phyloP scores from a whole-genome alignment of 2,797 vertebrate genomes.

The Enteromius thamalakanensis region DNA sequence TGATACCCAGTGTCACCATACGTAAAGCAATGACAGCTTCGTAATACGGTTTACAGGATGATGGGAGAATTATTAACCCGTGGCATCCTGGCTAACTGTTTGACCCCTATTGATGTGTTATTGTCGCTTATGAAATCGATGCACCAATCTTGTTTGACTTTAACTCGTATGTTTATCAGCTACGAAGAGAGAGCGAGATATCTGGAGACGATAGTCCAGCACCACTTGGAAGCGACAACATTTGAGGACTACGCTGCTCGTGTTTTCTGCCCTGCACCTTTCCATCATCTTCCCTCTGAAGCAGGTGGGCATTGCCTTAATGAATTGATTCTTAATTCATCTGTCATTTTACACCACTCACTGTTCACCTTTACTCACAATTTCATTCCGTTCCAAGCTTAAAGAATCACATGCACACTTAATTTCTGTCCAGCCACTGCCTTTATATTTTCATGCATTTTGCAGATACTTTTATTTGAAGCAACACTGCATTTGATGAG shows the following conservation, averaged over 20 bases:
- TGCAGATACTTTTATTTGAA: not conserved
- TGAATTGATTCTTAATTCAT: not conserved
- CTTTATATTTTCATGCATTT: not conserved
- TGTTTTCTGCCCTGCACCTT: slow-evolving; percentile 96
- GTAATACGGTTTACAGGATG: slow-evolving; percentile 49
- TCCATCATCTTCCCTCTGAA: slow-evolving; percentile 87
- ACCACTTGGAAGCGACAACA: slow-evolving; percentile 93
- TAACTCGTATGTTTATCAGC: slow-evolving; percentile 81
- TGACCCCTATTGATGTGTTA: slow-evolving; percentile 28
- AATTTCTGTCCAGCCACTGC: not conserved
- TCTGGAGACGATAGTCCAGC: slow-evolving; percentile 93
- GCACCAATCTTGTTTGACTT: slow-evolving; percentile 58
- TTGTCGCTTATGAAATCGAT: slow-evolving; percentile 4
- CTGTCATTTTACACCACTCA: slow-evolving; percentile 3
- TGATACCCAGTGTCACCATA: slow-evolving; percentile 50
- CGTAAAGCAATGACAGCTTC: slow-evolving; percentile 47
- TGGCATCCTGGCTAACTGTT: slow-evolving; percentile 13
- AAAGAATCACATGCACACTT: not conserved
- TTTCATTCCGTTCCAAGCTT: not conserved
- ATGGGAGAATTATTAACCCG: slow-evolving; percentile 34
- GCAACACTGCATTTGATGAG: not conserved
- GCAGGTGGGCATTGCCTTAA: slow-evolving; percentile 78
- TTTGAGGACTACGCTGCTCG: slow-evolving; percentile 98
- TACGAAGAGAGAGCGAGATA: slow-evolving; percentile 96
- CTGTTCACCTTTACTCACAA: slow-evolving; percentile 26